Evolutionary conservation across 2,888 invertebrate genomes (phyloP).

Genomic region (Allophyes oxyacanthae): DNA sequence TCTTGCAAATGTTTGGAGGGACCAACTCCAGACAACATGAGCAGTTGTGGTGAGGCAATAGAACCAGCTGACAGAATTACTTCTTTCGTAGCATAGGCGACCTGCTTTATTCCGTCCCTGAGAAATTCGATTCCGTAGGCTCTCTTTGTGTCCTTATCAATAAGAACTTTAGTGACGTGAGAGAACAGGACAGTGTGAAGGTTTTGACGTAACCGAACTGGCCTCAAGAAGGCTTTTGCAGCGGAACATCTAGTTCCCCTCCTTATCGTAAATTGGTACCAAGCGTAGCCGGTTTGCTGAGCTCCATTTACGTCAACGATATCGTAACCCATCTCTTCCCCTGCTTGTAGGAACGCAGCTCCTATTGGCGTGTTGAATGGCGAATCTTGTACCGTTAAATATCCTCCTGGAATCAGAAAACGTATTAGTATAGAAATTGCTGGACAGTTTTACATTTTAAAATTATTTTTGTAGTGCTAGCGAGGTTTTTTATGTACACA

Average conservation of each 20-base stretch:
- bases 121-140: constrained; percentile 95
- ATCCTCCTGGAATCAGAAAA: constrained; percentile 90
- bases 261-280: constrained; percentile 97
- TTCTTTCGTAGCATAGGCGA: constrained; percentile 92
- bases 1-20: constrained; percentile 92
- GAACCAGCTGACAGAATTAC: constrained; percentile 97
- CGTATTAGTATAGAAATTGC: neutral
- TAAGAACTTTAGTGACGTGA: constrained; percentile 93
- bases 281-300: constrained; percentile 95
- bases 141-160: constrained; percentile 92
- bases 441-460: no score
- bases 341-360: constrained; percentile 95
- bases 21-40: constrained; percentile 97
- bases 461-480: no score
- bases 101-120: constrained; percentile 90
- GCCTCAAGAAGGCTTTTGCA: constrained; percentile 95
- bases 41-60: constrained; percentile 96
- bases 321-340: constrained; percentile 97
- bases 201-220: constrained; percentile 93
- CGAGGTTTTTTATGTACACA: no score
- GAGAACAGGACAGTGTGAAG: constrained; percentile 95
- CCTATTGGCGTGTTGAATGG: constrained; percentile 95
- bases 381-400: constrained; percentile 93
- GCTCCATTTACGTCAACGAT: constrained; percentile 95
- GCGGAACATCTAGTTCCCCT: constrained; percentile 95